Percentiles rank a stretch among this genome's conserved stretches.
Conservation (phyloP, 2,797 vertebrate species). For the Sebastiscus albofasciatus region DNA sequence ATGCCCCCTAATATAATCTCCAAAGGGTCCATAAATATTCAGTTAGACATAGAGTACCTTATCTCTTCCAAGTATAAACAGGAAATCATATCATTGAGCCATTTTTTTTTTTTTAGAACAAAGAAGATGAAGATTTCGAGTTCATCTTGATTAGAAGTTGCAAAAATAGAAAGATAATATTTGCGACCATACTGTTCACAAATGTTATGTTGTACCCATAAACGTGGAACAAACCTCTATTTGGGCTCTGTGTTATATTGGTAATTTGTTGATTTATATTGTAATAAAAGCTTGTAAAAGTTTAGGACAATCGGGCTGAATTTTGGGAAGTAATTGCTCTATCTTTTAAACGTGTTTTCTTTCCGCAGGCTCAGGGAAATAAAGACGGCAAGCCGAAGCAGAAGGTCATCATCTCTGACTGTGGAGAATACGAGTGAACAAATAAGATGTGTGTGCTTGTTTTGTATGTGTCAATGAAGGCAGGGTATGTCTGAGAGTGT, state of each 20-base stretch:
- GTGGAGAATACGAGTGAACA: slow-evolving; percentile 89
- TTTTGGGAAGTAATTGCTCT: neutral
- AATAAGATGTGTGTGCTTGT: neutral
- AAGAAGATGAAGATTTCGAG: neutral
- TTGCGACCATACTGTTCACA: neutral
- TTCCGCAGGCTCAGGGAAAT: slow-evolving; percentile 88
- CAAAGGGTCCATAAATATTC: neutral
- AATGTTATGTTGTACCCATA: neutral
- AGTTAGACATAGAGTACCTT: neutral
- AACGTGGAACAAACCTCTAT: neutral
- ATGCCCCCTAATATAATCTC: fast-evolving
- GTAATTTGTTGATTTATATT: neutral
- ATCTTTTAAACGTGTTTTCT: slow-evolving; percentile 10
- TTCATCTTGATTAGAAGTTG: neutral
- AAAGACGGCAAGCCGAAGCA: slow-evolving; percentile 96
- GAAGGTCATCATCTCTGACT: slow-evolving; percentile 96
- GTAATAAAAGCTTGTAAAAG: neutral
- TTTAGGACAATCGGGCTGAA: neutral
- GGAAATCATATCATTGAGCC: neutral
- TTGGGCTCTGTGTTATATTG: neutral
- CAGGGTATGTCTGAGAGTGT: slow-evolving; percentile 11
- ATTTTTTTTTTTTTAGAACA: neutral
- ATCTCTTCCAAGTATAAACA: neutral
- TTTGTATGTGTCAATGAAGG: neutral
- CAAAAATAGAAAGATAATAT: neutral